Evolutionary conservation across 2,113 vertebrate species (phyloP).

Genomic region (Menura novaehollandiae): DNA sequence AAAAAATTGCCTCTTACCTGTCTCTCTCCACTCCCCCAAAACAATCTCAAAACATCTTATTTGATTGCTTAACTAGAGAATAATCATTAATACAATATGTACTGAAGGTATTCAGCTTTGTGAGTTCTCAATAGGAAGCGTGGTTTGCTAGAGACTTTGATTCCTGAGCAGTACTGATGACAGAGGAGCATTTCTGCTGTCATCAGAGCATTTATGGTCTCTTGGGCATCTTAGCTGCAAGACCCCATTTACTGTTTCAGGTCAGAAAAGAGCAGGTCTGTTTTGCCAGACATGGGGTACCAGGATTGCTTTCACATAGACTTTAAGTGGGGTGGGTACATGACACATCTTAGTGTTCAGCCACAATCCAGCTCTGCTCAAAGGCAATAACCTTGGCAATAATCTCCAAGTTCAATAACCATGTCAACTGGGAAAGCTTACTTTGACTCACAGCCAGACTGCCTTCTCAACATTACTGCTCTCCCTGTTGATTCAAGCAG

Average conservation of each 20-base stretch:
- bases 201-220: background rate
- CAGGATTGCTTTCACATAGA: rapidly evolving
- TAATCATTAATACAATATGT: background rate
- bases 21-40: background rate
- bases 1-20: background rate
- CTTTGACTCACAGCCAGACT: background rate
- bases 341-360: background rate
- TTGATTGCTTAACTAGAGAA: background rate
- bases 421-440: background rate
- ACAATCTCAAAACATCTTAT: background rate
- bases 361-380: background rate
- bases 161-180: background rate
- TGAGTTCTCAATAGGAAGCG: background rate
- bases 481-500: background rate
- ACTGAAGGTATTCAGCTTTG: background rate
- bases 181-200: background rate
- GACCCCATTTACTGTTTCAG: background rate
- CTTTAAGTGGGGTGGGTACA: background rate
- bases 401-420: background rate
- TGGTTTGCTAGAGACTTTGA: background rate
- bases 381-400: background rate
- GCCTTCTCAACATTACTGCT: background rate
- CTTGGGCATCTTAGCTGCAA: background rate
- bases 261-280: background rate
- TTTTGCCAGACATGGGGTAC: background rate